These are phyloP conservation scores for Cosmia pyralina DNA, from an alignment of 2,888 invertebrate genomes.

Conservation along the genomic window DNA sequence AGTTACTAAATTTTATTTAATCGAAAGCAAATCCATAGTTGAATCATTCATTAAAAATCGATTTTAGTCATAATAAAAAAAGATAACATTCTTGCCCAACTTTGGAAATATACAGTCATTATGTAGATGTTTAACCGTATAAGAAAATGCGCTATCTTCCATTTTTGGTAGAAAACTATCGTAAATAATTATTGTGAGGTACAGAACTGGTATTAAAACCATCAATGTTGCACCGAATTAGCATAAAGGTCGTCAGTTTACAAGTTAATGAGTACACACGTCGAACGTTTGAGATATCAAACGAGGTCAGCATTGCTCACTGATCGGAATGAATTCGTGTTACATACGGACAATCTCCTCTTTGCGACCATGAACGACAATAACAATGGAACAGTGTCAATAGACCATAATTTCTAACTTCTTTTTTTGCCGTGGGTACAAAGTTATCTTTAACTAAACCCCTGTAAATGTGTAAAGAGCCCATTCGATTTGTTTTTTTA, in stretches of 20 bases:
- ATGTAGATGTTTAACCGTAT: background rate
- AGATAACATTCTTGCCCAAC: constrained; percentile 9
- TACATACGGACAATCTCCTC: constrained; percentile 51
- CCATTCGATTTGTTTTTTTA: background rate
- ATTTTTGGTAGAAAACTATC: constrained; percentile 15
- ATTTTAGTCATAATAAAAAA: background rate
- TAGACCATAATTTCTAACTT: background rate
- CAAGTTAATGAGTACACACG: constrained; percentile 68
- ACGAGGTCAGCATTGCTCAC: constrained; percentile 65
- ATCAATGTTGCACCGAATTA: constrained; percentile 63
- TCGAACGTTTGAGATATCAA: constrained; percentile 63
- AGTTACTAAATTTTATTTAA: background rate
- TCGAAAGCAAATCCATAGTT: background rate
- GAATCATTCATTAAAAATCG: background rate
- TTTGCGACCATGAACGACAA: constrained; percentile 25
- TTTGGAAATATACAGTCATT: constrained; percentile 6
- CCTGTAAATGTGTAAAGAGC: background rate
- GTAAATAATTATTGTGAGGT: constrained; percentile 22
- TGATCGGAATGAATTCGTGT: constrained; percentile 63
- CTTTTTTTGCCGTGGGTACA: too few species aligned
- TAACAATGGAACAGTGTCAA: constrained; percentile 15
- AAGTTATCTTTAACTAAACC: too few species aligned
- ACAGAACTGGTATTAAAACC: constrained; percentile 50
- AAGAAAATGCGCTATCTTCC: background rate
- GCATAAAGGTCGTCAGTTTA: constrained; percentile 68